These are phyloP conservation scores for Drosophila sucinea DNA, from an alignment of 1,140 invertebrate genomes.

Conservation along the genomic window DNA sequence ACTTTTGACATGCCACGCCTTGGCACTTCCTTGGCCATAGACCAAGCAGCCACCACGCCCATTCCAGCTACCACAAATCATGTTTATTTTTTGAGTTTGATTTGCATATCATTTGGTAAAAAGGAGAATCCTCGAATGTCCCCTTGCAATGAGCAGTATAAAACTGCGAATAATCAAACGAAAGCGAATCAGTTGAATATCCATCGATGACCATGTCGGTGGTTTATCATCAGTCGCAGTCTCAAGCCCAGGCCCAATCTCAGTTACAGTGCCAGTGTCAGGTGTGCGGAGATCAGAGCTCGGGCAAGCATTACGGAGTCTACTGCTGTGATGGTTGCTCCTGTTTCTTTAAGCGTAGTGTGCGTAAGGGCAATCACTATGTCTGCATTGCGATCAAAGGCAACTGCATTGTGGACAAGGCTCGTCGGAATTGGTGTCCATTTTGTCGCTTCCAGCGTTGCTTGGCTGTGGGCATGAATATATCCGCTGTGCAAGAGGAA, in stretches of 20 bases:
- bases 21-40: neutral
- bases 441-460: conserved; percentile 92
- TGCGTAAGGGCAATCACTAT: conserved; percentile 88
- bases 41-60: conserved; percentile 15
- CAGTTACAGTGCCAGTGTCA: conserved; percentile 83
- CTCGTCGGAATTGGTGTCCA: conserved; percentile 94
- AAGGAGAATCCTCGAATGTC: conserved; percentile 2
- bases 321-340: conserved; percentile 95
- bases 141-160: conserved; percentile 41
- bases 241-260: neutral
- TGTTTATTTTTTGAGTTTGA: conserved; percentile 53
- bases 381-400: conserved; percentile 90
- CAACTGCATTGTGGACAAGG: conserved; percentile 91
- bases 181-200: conserved; percentile 21
- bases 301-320: conserved; percentile 94
- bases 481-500: conserved; percentile 91
- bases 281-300: conserved; percentile 94
- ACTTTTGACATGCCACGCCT: conserved; percentile 74
- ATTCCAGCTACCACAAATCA: conserved; percentile 59
- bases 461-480: conserved; percentile 91
- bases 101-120: conserved; percentile 79
- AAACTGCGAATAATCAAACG: conserved; percentile 49
- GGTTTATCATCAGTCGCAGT: neutral
- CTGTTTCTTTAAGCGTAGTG: conserved; percentile 94
- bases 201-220: conserved; percentile 46